A percentile compares a stretch with the other conserved stretches of the same genome.
These are phyloP conservation scores for Ramazzottius varieornatus DNA, from an alignment of 2,888 invertebrate species.

Conservation along the genomic window DNA sequence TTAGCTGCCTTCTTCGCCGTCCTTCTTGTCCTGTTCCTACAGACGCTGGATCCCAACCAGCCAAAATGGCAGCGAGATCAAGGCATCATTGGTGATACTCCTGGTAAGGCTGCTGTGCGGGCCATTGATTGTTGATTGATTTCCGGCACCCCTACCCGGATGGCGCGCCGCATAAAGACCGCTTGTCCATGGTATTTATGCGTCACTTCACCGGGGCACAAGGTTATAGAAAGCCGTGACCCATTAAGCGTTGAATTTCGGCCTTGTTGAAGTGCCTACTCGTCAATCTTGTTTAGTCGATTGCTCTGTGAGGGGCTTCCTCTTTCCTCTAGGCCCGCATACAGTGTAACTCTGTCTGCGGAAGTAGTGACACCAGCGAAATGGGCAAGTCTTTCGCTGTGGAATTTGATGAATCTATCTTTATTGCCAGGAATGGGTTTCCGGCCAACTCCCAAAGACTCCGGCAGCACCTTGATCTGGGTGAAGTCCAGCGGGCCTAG, in stretches of 20 bases:
- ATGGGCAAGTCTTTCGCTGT: no score
- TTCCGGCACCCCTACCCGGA: conserved; percentile 2
- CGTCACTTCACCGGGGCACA: no score
- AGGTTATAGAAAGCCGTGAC: no score
- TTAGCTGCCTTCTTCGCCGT: conserved; percentile 80
- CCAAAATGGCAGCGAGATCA: conserved; percentile 68
- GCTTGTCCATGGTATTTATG: conserved; percentile 10
- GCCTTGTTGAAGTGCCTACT: no score
- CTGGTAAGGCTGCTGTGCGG: conserved; percentile 35
- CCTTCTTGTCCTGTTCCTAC: conserved; percentile 75
- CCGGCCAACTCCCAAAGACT: conserved; percentile 78
- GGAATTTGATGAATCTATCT: no score
- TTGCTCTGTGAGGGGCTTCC: no score
- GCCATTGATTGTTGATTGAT: not conserved
- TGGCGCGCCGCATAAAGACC: not conserved
- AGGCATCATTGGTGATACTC: conserved; percentile 72
- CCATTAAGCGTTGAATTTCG: no score
- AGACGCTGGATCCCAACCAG: conserved; percentile 51
- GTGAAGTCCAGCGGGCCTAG: conserved; percentile 33
- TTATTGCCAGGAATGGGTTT: conserved; percentile 56
- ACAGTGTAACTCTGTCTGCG: no score
- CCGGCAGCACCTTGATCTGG: conserved; percentile 86
- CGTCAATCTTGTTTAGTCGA: no score
- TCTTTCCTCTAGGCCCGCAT: no score
- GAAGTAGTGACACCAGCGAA: no score